Conservation (phyloP, 2,797 vertebrate species). For the Adelosebastes latens region DNA sequence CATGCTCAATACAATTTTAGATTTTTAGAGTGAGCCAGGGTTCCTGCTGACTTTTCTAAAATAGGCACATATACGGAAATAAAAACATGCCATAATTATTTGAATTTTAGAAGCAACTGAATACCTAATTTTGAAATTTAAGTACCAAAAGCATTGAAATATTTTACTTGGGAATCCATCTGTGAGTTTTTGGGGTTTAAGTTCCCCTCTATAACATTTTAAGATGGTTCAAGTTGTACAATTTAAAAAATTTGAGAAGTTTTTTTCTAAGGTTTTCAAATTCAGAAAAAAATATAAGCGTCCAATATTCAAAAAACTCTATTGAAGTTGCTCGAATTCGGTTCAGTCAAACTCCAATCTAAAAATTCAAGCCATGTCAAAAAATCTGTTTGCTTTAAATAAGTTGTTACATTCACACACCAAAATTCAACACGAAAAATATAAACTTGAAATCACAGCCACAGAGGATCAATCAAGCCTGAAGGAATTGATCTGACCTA, state of each 20-base stretch:
- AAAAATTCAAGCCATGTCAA: neutral
- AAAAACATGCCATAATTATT: neutral
- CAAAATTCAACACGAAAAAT: neutral
- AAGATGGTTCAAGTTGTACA: neutral
- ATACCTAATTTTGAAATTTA: neutral
- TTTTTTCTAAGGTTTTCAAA: neutral
- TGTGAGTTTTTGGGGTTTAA: neutral
- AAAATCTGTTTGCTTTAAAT: neutral
- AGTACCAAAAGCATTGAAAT: neutral
- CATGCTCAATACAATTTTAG: neutral
- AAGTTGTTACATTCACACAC: neutral
- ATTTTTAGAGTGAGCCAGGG: neutral
- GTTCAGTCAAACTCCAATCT: neutral
- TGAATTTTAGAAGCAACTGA: neutral
- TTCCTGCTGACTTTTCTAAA: neutral
- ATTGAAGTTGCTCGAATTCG: neutral
- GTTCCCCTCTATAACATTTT: neutral
- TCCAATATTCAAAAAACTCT: neutral
- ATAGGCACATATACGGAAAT: neutral
- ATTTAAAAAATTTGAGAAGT: neutral
- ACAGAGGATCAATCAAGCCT: neutral
- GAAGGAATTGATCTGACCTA: neutral
- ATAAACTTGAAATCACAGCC: neutral
- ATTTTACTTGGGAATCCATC: neutral
- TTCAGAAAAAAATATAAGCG: neutral